Evolutionary conservation across 2,888 invertebrate genomes (phyloP), one percentile per base, ranked within the genome.

Genomic region (Zootermopsis nevadensis): DNA sequence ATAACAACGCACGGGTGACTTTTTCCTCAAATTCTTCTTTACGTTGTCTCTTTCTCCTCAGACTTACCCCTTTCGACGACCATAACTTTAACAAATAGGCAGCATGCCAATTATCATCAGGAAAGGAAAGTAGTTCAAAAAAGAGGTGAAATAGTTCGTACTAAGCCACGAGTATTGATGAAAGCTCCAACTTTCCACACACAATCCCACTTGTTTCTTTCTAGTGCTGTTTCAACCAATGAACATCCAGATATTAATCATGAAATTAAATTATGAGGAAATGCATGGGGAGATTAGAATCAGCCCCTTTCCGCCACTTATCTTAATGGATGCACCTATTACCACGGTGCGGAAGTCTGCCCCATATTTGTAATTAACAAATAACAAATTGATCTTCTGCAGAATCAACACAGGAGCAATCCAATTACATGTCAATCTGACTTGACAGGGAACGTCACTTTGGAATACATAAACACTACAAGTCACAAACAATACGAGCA

Each of bases 251-350:
- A 7, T 24, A 74, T 74, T 24, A 74, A 74, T 74, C 74, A 74
- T 8, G n/a, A 35, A 74, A 74, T 74, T 38, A 38, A 15, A 74
- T 74, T 74, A 74, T 74, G 74, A 35, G 74, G 38, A 38, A n/a
- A n/a, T 38, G 24, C 35, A n/a, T 74, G 53, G 74, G 33, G 38
- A 35, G 38, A 35, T 74, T 74, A 74, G 38, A 35, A 74, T 38
- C 38, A 38, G 22, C 8, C 12, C 48, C 48, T 15, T 4, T 55
- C 19, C 53, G 15, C 38, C 74, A 74, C 38, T 74, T 74, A 35
- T 35, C 35, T 74, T 35, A 35, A 35, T 74, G 74, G 74, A 33
- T n/a, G 35, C n/a, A 35, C 27, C 74, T 69, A 15, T 55, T 74
- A 35, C n/a, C 38, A 33, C 33, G 38, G 15, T 15, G 19, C 15